Conservation (phyloP, 2,888 invertebrate species). For the Meteorus colon region DNA sequence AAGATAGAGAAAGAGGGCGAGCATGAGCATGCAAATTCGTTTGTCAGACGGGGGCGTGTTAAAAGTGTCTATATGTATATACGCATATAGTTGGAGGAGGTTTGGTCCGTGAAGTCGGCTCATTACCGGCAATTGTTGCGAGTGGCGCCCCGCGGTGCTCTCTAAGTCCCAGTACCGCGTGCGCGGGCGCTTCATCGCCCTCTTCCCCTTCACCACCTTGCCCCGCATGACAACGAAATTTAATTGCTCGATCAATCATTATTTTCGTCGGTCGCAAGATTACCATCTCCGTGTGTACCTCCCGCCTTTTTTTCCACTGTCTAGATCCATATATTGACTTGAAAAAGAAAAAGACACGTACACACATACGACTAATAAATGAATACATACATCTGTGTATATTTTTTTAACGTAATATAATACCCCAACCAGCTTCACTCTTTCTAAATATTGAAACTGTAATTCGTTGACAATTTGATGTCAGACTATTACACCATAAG, state of each 20-base stretch:
- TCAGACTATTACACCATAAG: constrained; percentile 13
- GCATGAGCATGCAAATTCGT: constrained; percentile 66
- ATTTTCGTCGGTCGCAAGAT: constrained; percentile 50
- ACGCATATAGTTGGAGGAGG: constrained; percentile 59
- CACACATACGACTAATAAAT: not conserved
- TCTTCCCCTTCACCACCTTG: constrained; percentile 53
- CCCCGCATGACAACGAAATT: constrained; percentile 68
- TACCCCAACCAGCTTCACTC: constrained; percentile 5
- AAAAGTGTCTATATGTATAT: constrained; percentile 50
- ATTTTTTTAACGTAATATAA: not conserved
- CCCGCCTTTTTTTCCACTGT: constrained; percentile 10
- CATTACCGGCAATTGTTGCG: constrained; percentile 72
- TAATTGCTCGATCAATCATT: constrained; percentile 72
- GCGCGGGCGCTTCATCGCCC: constrained; percentile 32
- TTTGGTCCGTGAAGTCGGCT: constrained; percentile 60
- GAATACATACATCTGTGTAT: not conserved
- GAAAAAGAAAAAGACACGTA: not conserved
- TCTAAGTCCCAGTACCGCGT: constrained; percentile 11
- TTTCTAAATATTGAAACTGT: not conserved
- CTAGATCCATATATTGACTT: constrained; percentile 13
- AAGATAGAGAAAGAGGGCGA: constrained; percentile 24
- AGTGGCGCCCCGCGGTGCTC: constrained; percentile 64
- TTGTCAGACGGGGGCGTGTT: constrained; percentile 59
- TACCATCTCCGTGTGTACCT: constrained; percentile 25
- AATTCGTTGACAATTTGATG: constrained; percentile 13